A percentile compares a stretch with the other conserved stretches of the same genome.
Evolutionary conservation across 2,113 vertebrate species (phyloP).

Genomic region (Oenanthe oenanthe): DNA sequence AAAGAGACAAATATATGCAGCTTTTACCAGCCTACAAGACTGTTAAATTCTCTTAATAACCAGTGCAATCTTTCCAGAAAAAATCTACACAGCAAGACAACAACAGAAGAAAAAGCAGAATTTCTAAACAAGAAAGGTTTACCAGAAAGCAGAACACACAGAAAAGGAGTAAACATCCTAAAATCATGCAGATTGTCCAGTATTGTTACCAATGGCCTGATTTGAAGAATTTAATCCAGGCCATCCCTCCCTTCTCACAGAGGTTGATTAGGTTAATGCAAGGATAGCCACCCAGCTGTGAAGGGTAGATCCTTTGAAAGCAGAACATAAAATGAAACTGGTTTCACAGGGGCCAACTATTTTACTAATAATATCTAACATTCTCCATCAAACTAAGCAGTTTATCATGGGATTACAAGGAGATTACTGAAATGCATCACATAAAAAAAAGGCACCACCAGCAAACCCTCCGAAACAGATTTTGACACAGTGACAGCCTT

Average conservation of each 20-base stretch:
- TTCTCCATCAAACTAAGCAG: conserved; percentile 60
- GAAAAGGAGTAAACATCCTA: conserved; percentile 17
- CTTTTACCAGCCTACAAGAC: background rate
- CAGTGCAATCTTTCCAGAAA: background rate
- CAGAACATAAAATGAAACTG: background rate
- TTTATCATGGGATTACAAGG: conserved; percentile 60
- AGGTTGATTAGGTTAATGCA: conserved; percentile 47
- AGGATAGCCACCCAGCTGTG: conserved; percentile 29
- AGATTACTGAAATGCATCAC: conserved; percentile 55
- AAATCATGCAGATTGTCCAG: background rate
- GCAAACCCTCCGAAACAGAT: background rate
- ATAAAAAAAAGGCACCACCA: background rate
- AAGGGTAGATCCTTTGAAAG: conserved; percentile 17
- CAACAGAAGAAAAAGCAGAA: background rate
- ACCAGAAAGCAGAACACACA: background rate
- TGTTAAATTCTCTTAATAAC: background rate
- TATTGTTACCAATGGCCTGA: conserved; percentile 13
- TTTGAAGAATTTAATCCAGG: conserved; percentile 55
- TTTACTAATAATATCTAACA: background rate
- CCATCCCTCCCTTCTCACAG: background rate
- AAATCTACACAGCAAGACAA: background rate
- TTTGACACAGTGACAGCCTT: background rate
- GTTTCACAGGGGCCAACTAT: background rate
- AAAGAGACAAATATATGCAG: background rate
- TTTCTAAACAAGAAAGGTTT: conserved; percentile 1